A percentile compares a stretch with the other conserved stretches of the same genome.
phyloP scores from a whole-genome alignment of 2,888 invertebrate genomes.

The Ellobium chinense region DNA sequence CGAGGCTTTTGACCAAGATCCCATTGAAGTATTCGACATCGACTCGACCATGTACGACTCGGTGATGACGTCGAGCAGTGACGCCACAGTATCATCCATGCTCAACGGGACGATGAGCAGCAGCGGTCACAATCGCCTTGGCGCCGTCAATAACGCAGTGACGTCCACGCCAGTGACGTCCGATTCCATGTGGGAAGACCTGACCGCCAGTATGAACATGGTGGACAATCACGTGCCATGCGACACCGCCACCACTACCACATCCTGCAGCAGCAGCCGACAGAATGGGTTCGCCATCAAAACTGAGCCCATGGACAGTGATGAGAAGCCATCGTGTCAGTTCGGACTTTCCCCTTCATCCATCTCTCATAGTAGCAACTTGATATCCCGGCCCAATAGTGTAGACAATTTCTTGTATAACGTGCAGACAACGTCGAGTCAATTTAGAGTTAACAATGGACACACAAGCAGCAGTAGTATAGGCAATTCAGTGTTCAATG shows the following conservation, averaged over 20 bases:
- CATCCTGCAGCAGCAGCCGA: conserved; percentile 25
- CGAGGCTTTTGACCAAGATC: conserved; percentile 31
- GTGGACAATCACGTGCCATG: conserved; percentile 53
- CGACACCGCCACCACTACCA: conserved; percentile 47
- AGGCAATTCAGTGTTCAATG: neutral
- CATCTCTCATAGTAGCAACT: neutral
- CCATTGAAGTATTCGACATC: conserved; percentile 46
- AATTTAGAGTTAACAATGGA: neutral
- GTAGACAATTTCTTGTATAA: conserved; percentile 27
- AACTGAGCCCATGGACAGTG: conserved; percentile 62
- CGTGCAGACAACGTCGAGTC: neutral
- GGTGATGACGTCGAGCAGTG: conserved; percentile 10
- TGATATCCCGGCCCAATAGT: conserved; percentile 7
- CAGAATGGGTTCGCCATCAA: conserved; percentile 51
- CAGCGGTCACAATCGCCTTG: neutral
- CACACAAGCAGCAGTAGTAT: neutral
- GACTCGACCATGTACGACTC: conserved; percentile 48
- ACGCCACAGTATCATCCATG: neutral
- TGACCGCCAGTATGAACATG: conserved; percentile 69
- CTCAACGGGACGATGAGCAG: neutral
- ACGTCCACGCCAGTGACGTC: conserved; percentile 50
- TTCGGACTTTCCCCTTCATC: conserved; percentile 48
- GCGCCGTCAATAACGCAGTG: conserved; percentile 32
- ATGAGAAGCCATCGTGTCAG: conserved; percentile 68
- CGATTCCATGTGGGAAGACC: conserved; percentile 72